Percentiles rank a stretch among this genome's conserved stretches.
These are phyloP conservation scores for Centrocercus urophasianus DNA, from an alignment of 2,113 vertebrate genomes.

Conservation along the genomic window DNA sequence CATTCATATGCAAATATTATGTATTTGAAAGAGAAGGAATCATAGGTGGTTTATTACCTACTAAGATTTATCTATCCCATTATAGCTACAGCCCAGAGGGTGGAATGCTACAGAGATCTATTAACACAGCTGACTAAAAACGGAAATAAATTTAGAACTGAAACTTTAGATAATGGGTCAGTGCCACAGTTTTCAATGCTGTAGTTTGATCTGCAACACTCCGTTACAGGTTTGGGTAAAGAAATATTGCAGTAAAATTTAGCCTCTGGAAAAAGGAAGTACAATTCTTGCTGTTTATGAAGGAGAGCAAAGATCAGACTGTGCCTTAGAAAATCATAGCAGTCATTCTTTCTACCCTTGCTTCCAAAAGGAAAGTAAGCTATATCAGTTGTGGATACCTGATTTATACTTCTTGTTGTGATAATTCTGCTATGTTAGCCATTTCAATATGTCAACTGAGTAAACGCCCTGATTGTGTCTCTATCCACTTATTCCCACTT, in stretches of 20 bases:
- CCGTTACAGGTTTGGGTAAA: neutral
- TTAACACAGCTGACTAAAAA: neutral
- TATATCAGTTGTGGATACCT: neutral
- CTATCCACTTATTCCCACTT: neutral
- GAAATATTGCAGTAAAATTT: slow-evolving; percentile 17
- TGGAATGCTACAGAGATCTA: neutral
- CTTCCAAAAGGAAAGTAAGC: neutral
- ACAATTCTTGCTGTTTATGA: neutral
- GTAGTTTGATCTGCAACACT: neutral
- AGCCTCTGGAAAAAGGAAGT: neutral
- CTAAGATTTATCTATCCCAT: neutral
- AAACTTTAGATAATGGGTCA: neutral
- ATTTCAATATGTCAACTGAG: neutral
- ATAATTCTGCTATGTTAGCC: neutral
- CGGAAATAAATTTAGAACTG: neutral
- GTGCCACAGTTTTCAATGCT: neutral
- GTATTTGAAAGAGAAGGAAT: neutral
- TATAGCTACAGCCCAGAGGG: neutral
- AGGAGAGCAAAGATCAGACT: neutral
- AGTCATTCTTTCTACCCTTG: neutral
- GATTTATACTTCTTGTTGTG: neutral
- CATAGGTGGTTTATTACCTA: neutral
- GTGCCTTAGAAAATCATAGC: slow-evolving; percentile 5
- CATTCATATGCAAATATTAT: slow-evolving; percentile 18
- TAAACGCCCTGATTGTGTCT: neutral